Percentiles rank a stretch among this genome's conserved stretches.
Conservation (phyloP, 2,113 vertebrate species). For the Neodontobutis hainanensis region DNA sequence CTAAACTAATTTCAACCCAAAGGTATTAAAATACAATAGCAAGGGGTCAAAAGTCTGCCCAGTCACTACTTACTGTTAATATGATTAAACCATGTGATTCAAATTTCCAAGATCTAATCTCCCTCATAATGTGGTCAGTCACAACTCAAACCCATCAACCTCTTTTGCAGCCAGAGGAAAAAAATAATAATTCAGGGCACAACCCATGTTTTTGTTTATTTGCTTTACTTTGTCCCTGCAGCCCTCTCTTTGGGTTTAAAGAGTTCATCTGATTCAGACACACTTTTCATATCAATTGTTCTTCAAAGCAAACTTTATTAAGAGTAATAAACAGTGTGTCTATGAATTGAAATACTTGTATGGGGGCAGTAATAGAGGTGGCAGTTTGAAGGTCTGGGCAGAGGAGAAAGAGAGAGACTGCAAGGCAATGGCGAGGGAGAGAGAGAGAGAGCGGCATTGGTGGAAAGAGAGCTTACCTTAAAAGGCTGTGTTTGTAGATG, state of each 20-base stretch:
- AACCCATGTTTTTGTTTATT: slow-evolving; percentile 26
- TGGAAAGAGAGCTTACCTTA: slow-evolving; percentile 72
- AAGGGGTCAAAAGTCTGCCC: too few relatives aligned
- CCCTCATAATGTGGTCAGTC: neutral
- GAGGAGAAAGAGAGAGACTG: slow-evolving; percentile 16
- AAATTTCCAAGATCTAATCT: slow-evolving; percentile 12
- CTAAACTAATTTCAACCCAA: too few relatives aligned
- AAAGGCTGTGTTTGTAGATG: slow-evolving; percentile 78
- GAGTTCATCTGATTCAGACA: too few relatives aligned
- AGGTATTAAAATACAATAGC: too few relatives aligned
- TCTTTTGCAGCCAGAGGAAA: neutral
- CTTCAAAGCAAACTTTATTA: neutral
- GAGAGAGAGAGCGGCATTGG: slow-evolving; percentile 21
- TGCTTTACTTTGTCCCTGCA: slow-evolving; percentile 26
- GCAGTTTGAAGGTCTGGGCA: neutral
- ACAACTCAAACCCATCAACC: neutral
- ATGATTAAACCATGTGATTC: neutral
- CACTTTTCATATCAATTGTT: slow-evolving; percentile 16
- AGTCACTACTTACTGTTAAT: too few relatives aligned
- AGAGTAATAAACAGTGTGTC: slow-evolving; percentile 12
- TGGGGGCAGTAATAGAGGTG: slow-evolving; percentile 11
- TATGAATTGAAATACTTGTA: neutral
- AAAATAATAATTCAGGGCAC: neutral
- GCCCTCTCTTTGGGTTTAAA: too few relatives aligned
- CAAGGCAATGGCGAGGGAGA: slow-evolving; percentile 31